Conservation (phyloP, 2,888 invertebrate genomes). For the Schrankia costaestrigalis region DNA sequence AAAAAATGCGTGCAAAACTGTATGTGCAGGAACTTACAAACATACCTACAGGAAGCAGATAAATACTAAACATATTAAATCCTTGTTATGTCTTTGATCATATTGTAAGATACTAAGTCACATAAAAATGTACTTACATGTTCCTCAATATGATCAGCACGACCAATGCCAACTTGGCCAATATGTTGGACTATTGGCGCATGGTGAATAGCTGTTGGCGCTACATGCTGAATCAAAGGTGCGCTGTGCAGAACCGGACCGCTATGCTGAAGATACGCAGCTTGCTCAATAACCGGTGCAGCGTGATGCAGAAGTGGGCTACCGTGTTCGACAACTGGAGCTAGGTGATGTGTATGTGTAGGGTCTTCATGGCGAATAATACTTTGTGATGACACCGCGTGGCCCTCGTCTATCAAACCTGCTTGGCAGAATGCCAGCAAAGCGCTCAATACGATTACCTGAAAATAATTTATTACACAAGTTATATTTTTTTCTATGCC, state of each 20-base stretch:
- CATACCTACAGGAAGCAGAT: too few relatives aligned
- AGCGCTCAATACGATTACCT: conserved; percentile 66
- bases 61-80: too few relatives aligned
- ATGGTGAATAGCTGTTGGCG: conserved; percentile 21
- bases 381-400: conserved; percentile 70
- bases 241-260: conserved; percentile 33
- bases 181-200: conserved; percentile 43
- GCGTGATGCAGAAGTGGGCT: conserved; percentile 24
- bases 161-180: conserved; percentile 43
- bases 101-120: too few relatives aligned
- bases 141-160: conserved; percentile 47
- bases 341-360: conserved; percentile 42
- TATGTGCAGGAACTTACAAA: too few relatives aligned
- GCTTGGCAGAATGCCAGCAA: conserved; percentile 72
- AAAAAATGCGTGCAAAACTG: too few relatives aligned
- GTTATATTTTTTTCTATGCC: too few relatives aligned
- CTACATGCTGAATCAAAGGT: conserved; percentile 41
- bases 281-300: conserved; percentile 26
- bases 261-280: conserved; percentile 34
- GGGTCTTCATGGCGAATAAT: conserved; percentile 65
- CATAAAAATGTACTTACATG: conserved; percentile 57
- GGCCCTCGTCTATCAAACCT: conserved; percentile 59
- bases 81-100: too few relatives aligned
- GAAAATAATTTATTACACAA: conserved; percentile 22
- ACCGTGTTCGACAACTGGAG: conserved; percentile 38